Base-by-base conservation (phyloP, 2,888 invertebrate genomes). In the Nineta flava region DNA sequence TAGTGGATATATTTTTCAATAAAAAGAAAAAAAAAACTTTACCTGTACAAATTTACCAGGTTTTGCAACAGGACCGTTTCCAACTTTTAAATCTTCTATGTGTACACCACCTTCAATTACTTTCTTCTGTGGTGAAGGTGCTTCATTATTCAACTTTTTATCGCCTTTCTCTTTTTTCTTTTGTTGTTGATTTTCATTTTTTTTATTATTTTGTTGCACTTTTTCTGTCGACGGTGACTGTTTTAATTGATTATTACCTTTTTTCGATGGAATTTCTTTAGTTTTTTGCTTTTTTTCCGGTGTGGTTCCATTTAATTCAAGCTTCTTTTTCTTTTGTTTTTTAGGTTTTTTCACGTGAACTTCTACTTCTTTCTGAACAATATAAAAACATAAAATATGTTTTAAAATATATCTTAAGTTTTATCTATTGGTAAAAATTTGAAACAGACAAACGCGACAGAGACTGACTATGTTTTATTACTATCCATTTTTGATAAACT, bases 11-110 rank as follows among this genome's bases (percentile, higher is more conserved):
- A 10, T 10, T 34, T 34, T 34, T 34, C 9, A 34, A 34, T 34
- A 10, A 10, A 10, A 42, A 42, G 9, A 26, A 31, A 48, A 35
- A 46, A 46, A 46, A 4, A 31, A 48, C 10, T 57, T 62, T 58
- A 75, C 76, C 67, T 69, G 70, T 15, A 81, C 74, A 55, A 76
- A 73, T 70, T 83, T 87, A 38, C 93, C 93, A 2, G 74, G 60
- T 60, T 86, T 87, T 0, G 87, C 94, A 3, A 73, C 69, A 0
- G 77, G 71, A 1, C 95, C 95, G 54, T 68, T 74, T n/a, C 95
- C 95, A 16, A 80, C 70, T 61, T 79, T 81, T 1, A 87, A 21
- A 55, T 95, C 95, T 62, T 88, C 84, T 53, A 88, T 67, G 52
- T 77, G 70, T 0, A 93, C 81, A 32, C 93, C 93, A n/a, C 87